phyloP scores from a whole-genome alignment of 1,140 invertebrate species.

The Apis dorsata region DNA sequence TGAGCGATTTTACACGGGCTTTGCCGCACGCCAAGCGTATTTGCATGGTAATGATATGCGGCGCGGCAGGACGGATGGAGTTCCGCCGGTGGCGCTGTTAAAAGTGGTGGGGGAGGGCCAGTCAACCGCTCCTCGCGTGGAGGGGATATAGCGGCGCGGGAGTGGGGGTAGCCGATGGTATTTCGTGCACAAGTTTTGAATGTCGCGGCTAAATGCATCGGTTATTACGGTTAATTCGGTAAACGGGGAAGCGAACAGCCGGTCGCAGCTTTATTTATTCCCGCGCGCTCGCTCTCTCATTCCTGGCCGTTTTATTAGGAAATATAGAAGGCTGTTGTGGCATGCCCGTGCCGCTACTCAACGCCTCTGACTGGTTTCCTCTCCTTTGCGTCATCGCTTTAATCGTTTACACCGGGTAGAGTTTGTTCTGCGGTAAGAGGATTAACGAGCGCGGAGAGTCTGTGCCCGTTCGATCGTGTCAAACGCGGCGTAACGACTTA shows the following conservation, averaged over 20 bases:
- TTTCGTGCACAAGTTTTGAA: slow-evolving; percentile 68
- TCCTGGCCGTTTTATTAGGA: background rate
- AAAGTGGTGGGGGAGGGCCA: slow-evolving; percentile 40
- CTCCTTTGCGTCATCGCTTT: slow-evolving; percentile 25
- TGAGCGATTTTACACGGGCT: slow-evolving; percentile 62
- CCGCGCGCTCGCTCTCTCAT: slow-evolving; percentile 5
- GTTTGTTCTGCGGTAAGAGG: slow-evolving; percentile 33
- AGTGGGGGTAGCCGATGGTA: slow-evolving; percentile 31
- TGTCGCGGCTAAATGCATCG: slow-evolving; percentile 73
- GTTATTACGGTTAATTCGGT: slow-evolving; percentile 75
- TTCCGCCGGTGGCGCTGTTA: slow-evolving; percentile 3
- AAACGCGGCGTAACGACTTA: slow-evolving; percentile 35
- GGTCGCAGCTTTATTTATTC: slow-evolving; percentile 31
- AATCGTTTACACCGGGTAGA: slow-evolving; percentile 30
- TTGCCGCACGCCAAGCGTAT: slow-evolving; percentile 67
- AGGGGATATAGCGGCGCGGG: slow-evolving; percentile 19
- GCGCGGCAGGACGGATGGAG: slow-evolving; percentile 63
- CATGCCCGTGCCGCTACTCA: background rate
- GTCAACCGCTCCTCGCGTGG: background rate
- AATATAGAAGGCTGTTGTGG: background rate
- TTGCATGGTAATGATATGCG: slow-evolving; percentile 78
- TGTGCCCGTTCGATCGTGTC: slow-evolving; percentile 20
- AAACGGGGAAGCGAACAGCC: slow-evolving; percentile 48
- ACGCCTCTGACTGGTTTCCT: slow-evolving; percentile 22
- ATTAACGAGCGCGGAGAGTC: slow-evolving; percentile 15